Base-by-base conservation (phyloP, 2,797 vertebrate species). In the Anableps anableps region DNA sequence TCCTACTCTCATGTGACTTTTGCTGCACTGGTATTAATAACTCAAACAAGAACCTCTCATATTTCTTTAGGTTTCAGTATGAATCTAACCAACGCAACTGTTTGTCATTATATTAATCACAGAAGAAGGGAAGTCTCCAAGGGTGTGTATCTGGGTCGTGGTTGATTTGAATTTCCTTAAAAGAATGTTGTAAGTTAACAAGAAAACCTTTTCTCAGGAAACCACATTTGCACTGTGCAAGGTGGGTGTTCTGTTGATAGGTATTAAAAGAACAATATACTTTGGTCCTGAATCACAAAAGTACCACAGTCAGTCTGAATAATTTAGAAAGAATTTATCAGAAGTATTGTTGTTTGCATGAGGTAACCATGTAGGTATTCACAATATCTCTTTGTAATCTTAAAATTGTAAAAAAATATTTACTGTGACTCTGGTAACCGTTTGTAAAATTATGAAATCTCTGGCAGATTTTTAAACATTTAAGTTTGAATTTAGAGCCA, bases 171-270 rank as follows among this genome's bases (percentile, higher is more conserved):
- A 29, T 19, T 41, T 70, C 66, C 66, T 70, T 14, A 70, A 29
- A 71, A 71, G 41, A 29, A 8, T 8, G 10, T 47, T 72, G 26
- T 8, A 29, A 47, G n/a, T 17, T 45, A 17, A 8, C 41, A 45
- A 47, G 68, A 45, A 43, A n/a, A 43, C 11, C 38, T 70, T 70
- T 70, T 41, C 41, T 70, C 23, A 43, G 38, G 38, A 70, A 70
- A 70, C 66, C 66, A 43, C 66, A 16, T 70, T 70, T 70, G 66
- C 66, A 70, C 4, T 43, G n/a, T 70, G 38, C 66, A 70, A 70
- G 23, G 23, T 43, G 38, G 38, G 38, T 6, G 36, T n/a, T 1
- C 4, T n/a, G 23, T 53, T 53, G 36, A 68, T 23, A 23, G 50
- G 5, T 58, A 38, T 23, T 34, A 66, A 64, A 19, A 64, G 29